Percentiles rank a stretch among this genome's conserved stretches.
Conservation (phyloP, 1,140 invertebrate genomes). For the Drosophila obscura region DNA sequence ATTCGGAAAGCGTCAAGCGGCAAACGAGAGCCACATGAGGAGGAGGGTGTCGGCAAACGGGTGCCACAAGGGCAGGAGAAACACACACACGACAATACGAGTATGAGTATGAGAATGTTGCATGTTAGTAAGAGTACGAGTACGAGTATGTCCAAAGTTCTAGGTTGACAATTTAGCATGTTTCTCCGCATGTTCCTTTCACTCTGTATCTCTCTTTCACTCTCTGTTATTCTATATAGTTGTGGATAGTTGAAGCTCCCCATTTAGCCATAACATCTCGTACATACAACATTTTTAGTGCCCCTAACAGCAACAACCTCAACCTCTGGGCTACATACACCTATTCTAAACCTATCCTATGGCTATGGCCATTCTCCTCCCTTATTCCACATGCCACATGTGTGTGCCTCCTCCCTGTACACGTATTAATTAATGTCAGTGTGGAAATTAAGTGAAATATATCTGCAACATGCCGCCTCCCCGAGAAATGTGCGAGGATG, state of each 20-base stretch:
- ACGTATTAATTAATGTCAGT: slow-evolving; percentile 78
- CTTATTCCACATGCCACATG: not conserved
- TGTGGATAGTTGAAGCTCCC: slow-evolving; percentile 15
- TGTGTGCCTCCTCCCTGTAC: not conserved
- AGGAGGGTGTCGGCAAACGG: not conserved
- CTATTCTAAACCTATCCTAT: no score
- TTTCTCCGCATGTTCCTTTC: slow-evolving; percentile 9
- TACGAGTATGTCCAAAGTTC: slow-evolving; percentile 38
- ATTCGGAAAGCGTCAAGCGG: slow-evolving; percentile 68
- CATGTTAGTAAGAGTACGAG: slow-evolving; percentile 6
- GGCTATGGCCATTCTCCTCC: no score
- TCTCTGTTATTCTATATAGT: not conserved
- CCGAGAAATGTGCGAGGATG: slow-evolving; percentile 64
- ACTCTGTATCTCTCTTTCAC: not conserved
- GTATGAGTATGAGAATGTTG: slow-evolving; percentile 26
- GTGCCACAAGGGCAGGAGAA: not conserved
- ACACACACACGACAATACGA: not conserved
- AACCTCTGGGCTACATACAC: no score
- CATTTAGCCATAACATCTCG: slow-evolving; percentile 31
- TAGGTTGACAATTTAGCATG: slow-evolving; percentile 57
- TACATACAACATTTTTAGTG: slow-evolving; percentile 69
- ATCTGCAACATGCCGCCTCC: slow-evolving; percentile 67
- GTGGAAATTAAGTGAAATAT: slow-evolving; percentile 81
- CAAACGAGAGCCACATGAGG: slow-evolving; percentile 30
- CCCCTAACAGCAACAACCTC: slow-evolving; percentile 38